Evolutionary conservation across 2,113 vertebrate genomes (phyloP), one percentile per base, ranked within the genome.

Genomic region (Chloebia gouldiae): DNA sequence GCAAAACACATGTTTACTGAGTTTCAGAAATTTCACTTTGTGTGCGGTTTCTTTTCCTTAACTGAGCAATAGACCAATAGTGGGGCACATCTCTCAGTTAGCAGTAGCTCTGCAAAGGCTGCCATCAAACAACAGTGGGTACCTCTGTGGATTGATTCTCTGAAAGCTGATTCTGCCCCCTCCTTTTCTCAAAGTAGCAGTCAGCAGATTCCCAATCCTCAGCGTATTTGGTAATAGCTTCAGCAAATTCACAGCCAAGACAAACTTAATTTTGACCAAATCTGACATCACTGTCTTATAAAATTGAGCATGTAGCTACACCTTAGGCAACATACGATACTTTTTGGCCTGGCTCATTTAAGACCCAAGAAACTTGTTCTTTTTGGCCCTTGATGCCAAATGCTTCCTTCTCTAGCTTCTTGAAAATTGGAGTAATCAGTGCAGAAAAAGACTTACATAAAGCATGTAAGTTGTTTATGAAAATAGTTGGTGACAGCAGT

Each of bases 331-430:
- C 45, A 42, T 70, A 57, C 81, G 31, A 64, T 56, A 22, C 27
- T 87, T 96, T 85, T 85, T 88, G n/a, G 16, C 82, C n/a, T 93
- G 35, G 11, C 28, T 90, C 53, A 77, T 85, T 95, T 86, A 64
- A 93, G 71, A 84, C 22, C 17, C 35, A 79, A 60, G 31, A 33
- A 86, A 53, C 14, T 68, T 77, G 9, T 30, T 56, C 45, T 30
- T 88, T 85, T 57, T 84, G 53, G 19, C 11, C 37, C 33, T 49
- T 45, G 25, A 35, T 37, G 28, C 49, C n/a, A 86, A 81, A 66
- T 39, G 16, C 1, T 75, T 82, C 27, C 12, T 66, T 21, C 8
- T 51, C 18, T 13, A 2, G 60, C 81, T 86, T 70, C 31, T 45
- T 72, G 25, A 65, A 72, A 94, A 71, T 12, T 61, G 11, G 10